Evolutionary conservation across 2,888 invertebrate genomes (phyloP), one percentile per base, ranked within the genome.

Genomic region (Melanargia galathea): DNA sequence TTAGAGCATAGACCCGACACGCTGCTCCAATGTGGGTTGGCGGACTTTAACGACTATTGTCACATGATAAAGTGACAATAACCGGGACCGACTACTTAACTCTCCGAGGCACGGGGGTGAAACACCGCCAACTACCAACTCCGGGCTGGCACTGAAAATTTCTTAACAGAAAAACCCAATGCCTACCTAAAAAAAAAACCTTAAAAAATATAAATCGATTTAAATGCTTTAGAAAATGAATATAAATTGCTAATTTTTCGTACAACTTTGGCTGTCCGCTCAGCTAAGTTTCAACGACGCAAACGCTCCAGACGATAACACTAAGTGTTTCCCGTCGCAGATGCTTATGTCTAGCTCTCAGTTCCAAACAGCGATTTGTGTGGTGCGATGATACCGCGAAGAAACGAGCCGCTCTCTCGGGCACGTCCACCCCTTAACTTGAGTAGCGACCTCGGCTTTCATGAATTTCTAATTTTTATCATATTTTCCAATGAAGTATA

Each of bases 301-400:
- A 43, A 55, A 55, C 18, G 40, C 26, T 43, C 10, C 24, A 26
- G 16, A 55, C 16, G 55, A 55, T 55, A 43, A 55, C 43, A 26
- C 18, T 43, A 43, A 55, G 55, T 55, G 55, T 55, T 38, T 43
- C 11, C 55, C 40, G 26, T 55, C 55, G 55, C 43, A 40, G 38
- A 26, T 55, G 43, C 55, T 55, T 55, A 40, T 40, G 43, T 18
- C 20, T 55, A 16, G 26, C 43, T 43, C 18, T 55, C 55, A 55
- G 26, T 55, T 55, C 55, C 55, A 55, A 55, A 55, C 24, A 55
- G 24, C 40, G 40, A 55, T 55, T 55, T 55, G 26, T 26, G 24
- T 40, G 40, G 43, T 10, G 51, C 35, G 52, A 38, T 35, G 52
- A 49, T 49, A 49, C 26, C 26, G 33, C 33, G 20, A 33, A 52